Evolutionary conservation across 2,113 vertebrate genomes (phyloP).

Genomic region (Archilochus colubris): DNA sequence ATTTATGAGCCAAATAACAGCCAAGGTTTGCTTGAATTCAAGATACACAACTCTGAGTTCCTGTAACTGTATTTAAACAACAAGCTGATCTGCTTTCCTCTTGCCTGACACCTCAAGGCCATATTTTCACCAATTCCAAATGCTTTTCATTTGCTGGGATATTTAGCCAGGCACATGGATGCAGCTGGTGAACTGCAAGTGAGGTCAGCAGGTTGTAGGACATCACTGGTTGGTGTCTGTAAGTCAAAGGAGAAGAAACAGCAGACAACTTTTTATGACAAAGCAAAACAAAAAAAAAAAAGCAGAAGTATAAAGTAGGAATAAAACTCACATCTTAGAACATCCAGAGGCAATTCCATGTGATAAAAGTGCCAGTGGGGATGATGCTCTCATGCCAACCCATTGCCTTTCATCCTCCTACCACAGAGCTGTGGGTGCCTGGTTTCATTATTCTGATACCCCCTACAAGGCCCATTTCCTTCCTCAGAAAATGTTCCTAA

Average conservation of each 20-base stretch:
- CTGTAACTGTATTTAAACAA: background rate
- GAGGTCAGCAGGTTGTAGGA: background rate
- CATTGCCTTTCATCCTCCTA: background rate
- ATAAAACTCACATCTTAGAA: background rate
- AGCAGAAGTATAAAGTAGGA: background rate
- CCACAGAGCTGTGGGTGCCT: background rate
- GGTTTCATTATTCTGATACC: background rate
- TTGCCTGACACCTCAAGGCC: background rate
- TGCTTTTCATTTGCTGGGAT: background rate
- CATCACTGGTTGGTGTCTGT: background rate
- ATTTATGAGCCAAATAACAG: background rate
- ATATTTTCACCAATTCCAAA: background rate
- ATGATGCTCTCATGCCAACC: background rate
- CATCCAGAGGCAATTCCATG: background rate
- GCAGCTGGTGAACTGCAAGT: background rate
- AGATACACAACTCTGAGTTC: background rate
- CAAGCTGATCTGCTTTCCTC: background rate
- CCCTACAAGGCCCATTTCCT: background rate
- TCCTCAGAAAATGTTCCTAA: background rate
- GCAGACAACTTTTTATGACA: background rate
- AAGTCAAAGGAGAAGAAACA: background rate
- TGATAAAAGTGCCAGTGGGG: background rate
- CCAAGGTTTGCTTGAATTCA: background rate
- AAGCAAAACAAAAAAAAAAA: background rate
- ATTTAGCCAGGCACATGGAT: background rate